A percentile compares a stretch with the other conserved stretches of the same genome.
Evolutionary conservation across 2,888 invertebrate species (phyloP).

Genomic region (Drosophila peninsularis): DNA sequence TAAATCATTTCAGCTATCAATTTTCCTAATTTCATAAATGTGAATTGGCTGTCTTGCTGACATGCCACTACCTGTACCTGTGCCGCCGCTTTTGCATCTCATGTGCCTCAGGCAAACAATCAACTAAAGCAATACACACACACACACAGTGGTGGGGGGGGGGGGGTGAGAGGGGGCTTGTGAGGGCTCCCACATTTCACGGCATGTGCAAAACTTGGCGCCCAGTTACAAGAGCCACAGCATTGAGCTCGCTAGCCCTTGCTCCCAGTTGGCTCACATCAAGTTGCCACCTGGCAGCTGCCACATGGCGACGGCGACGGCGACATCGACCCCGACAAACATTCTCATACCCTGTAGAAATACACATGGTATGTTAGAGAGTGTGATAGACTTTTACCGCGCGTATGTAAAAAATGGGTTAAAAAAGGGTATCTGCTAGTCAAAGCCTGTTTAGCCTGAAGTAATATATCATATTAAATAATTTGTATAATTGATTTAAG

Average conservation of each 20-base stretch:
- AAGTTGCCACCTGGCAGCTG: conserved; percentile 42
- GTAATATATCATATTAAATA: neutral
- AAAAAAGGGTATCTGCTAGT: neutral
- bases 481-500: too few species aligned
- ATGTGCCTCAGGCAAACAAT: conserved; percentile 63
- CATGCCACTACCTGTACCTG: conserved; percentile 9
- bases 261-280: conserved; percentile 48
- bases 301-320: conserved; percentile 13
- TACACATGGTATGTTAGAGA: neutral
- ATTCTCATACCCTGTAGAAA: conserved; percentile 29
- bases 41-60: conserved; percentile 66
- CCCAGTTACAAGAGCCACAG: conserved; percentile 38
- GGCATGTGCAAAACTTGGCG: conserved; percentile 63
- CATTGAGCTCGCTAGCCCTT: conserved; percentile 23
- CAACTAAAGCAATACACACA: conserved; percentile 54
- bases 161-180: neutral
- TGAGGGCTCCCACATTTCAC: conserved; percentile 53
- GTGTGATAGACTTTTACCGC: neutral
- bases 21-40: conserved; percentile 68
- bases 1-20: conserved; percentile 54
- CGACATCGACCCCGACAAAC: conserved; percentile 52
- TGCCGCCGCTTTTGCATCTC: conserved; percentile 32
- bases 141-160: conserved; percentile 10
- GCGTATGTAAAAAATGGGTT: neutral
- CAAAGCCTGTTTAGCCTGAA: too few species aligned